Conservation (phyloP, 2,888 invertebrate species). For the Polymixis flavicincta region DNA sequence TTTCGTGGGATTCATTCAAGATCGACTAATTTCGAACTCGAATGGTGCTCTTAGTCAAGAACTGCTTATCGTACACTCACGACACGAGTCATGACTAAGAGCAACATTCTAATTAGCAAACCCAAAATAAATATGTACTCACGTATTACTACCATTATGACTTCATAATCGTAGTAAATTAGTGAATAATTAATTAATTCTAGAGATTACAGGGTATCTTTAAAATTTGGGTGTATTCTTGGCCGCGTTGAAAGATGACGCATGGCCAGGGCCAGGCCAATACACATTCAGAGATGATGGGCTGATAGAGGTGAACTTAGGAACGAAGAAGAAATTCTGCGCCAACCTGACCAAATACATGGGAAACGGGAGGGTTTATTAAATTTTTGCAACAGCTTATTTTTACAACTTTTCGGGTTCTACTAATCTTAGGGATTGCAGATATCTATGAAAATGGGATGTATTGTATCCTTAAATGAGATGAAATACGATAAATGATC, state of each 20-base stretch:
- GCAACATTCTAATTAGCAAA: neutral
- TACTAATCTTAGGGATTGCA: neutral
- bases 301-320: too few species aligned
- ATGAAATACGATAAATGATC: neutral
- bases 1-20: neutral
- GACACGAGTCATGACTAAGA: neutral
- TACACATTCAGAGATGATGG: too few species aligned
- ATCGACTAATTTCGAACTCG: neutral
- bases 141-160: too few species aligned
- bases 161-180: neutral
- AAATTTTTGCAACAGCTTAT: neutral
- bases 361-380: too few species aligned
- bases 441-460: neutral
- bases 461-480: neutral
- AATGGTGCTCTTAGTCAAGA: neutral
- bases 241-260: neutral
- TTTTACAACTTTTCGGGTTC: neutral
- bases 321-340: too few species aligned
- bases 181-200: neutral
- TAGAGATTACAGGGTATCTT: neutral
- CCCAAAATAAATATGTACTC: neutral
- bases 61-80: neutral
- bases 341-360: too few species aligned
- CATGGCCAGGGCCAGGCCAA: too few species aligned
- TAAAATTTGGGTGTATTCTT: neutral